These are phyloP conservation scores for Drosophila kanekoi DNA, from an alignment of 2,888 invertebrate species.

Conservation along the genomic window DNA sequence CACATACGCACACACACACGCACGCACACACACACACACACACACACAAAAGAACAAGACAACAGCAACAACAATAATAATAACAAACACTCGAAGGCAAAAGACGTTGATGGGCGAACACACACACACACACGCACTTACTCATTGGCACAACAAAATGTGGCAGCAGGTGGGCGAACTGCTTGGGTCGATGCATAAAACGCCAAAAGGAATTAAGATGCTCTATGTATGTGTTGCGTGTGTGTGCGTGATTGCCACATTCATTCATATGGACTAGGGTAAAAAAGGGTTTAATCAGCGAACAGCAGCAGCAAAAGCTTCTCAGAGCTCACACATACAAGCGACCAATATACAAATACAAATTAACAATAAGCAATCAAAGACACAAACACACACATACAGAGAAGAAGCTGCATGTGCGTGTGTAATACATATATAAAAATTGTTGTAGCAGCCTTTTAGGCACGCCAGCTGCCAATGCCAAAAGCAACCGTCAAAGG, in stretches of 20 bases:
- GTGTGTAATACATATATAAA: constrained; percentile 4
- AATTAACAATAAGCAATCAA: constrained; percentile 80
- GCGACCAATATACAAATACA: constrained; percentile 74
- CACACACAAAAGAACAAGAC: constrained; percentile 24
- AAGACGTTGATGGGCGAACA: constrained; percentile 42
- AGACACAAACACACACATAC: constrained; percentile 54
- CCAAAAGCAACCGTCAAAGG: constrained; percentile 83
- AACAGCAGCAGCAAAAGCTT: constrained; percentile 47
- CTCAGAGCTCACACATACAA: constrained; percentile 41
- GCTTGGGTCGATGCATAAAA: constrained; percentile 71
- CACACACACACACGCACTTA: constrained; percentile 13
- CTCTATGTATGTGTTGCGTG: constrained; percentile 29
- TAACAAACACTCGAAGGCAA: constrained; percentile 63
- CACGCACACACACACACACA: constrained; percentile 14
- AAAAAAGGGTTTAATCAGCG: constrained; percentile 80
- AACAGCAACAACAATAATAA: constrained; percentile 62
- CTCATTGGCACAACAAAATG: constrained; percentile 31
- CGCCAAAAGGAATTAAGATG: constrained; percentile 76
- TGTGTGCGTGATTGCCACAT: constrained; percentile 56
- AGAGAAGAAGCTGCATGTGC: constrained; percentile 22
- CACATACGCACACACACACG: constrained; percentile 36
- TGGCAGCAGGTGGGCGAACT: constrained; percentile 64
- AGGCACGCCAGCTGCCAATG: constrained; percentile 76
- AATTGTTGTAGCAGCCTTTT: constrained; percentile 64
- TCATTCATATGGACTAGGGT: constrained; percentile 48